Evolutionary conservation across 2,888 invertebrate species (phyloP).

Genomic region (Acleris emargana): DNA sequence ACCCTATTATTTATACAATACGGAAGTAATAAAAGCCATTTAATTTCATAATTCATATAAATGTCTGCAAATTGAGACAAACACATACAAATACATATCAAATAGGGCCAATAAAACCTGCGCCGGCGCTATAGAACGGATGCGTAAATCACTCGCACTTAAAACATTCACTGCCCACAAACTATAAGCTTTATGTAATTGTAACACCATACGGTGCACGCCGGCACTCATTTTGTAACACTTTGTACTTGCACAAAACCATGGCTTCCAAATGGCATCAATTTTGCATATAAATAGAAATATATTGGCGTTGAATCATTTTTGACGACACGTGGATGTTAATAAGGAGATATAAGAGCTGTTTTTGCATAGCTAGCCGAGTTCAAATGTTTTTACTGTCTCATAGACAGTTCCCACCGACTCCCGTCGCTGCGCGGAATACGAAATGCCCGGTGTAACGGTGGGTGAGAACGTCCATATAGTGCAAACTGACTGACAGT

Average conservation of each 20-base stretch:
- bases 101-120: slow-evolving; percentile 10
- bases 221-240: too few relatives aligned
- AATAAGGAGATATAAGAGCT: slow-evolving; percentile 1
- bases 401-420: slow-evolving; percentile 39
- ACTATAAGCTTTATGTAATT: too few relatives aligned
- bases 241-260: too few relatives aligned
- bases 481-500: slow-evolving; percentile 17
- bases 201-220: too few relatives aligned
- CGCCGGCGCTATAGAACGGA: slow-evolving; percentile 37
- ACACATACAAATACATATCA: not conserved
- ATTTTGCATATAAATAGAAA: too few relatives aligned
- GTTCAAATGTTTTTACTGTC: slow-evolving; percentile 4
- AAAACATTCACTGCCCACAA: not conserved
- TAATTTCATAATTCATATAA: too few relatives aligned
- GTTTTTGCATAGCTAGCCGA: not conserved
- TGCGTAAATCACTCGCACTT: slow-evolving; percentile 38
- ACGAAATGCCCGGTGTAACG: slow-evolving; percentile 31
- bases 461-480: slow-evolving; percentile 13
- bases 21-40: too few relatives aligned
- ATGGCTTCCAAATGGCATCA: too few relatives aligned
- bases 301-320: too few relatives aligned
- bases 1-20: too few relatives aligned
- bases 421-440: slow-evolving; percentile 38
- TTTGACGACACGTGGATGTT: too few relatives aligned
- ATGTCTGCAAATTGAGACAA: too few relatives aligned